Base-by-base conservation (phyloP, 2,113 vertebrate species). In the Dolichotis patagonum region DNA sequence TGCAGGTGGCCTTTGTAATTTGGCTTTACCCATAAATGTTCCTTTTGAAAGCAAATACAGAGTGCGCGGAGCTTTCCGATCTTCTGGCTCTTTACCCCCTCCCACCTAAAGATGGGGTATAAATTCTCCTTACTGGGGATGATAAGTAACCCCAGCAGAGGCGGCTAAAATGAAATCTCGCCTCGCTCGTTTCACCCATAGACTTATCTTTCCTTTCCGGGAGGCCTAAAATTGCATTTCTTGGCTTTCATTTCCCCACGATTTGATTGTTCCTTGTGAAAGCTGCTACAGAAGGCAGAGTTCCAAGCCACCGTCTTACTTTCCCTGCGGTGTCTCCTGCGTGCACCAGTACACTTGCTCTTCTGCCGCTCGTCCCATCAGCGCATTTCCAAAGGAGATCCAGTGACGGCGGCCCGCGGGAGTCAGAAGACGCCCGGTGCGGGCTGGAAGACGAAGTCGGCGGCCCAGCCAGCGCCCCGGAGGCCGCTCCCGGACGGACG, bases 1-100 rank as follows among this genome's bases (percentile, higher is more conserved):
- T 77, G 0, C 38, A 85, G 71, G 35, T 13, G 56, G 88, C 78
- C 22, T 91, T 85, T 77, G 30, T 86, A 92, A 92, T 54, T 46
- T 89, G 56, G 54, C 46, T 84, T 92, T 56, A 85, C 38, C 38
- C 60, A 56, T 56, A 85, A 95, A 81, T 77, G 11, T 80, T 94
- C 5, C 30, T 94, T 96, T 87, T 92, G 84, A 63, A 78, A 32
- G 41, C 83, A 71, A 96, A 90, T 89, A 85, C 49, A 38, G 41
- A 38, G 41, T 19, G 20, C 32, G 13, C 30, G 54, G 41, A 90
- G 12, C 90, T 96, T 95, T 87, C 60, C 86, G 24, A 54, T 58
- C 30, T 91, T 91, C 49, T 16, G 49, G 49, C 30, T 35, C 30
- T 14, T 84, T 13, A 46, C 52, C 26, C 20, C 11, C 17, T 84